Conservation (phyloP, 30 jellyfish, hydroid and myxozoan genomes). For the Nemopilema nomurai region DNA sequence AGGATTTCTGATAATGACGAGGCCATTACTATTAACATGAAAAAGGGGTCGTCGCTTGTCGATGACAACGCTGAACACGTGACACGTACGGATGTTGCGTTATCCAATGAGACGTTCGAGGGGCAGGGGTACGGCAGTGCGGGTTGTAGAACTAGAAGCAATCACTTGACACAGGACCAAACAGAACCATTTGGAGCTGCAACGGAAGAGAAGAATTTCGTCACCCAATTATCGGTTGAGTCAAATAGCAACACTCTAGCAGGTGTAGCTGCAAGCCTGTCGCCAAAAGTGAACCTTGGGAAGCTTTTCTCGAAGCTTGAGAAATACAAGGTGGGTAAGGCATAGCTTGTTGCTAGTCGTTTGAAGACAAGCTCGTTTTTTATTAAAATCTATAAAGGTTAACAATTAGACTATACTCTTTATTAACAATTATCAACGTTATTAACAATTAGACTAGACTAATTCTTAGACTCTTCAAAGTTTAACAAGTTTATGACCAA, state of each 20-base stretch:
- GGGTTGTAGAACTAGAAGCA: too few relatives aligned
- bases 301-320: conserved; percentile 44
- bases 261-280: conserved; percentile 22
- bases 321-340: conserved; percentile 67
- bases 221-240: background rate
- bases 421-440: too few relatives aligned
- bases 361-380: background rate
- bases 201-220: background rate
- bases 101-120: background rate
- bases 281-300: conserved; percentile 20
- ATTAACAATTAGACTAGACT: too few relatives aligned
- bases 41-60: background rate
- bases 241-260: background rate
- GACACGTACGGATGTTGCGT: background rate
- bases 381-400: background rate
- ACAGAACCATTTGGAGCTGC: background rate
- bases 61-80: background rate
- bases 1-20: conserved; percentile 12
- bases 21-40: background rate
- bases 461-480: too few relatives aligned
- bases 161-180: background rate
- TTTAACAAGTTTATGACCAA: too few relatives aligned
- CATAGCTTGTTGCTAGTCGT: background rate
- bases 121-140: background rate
- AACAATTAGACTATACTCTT: too few relatives aligned